Base-by-base conservation (phyloP, 2,888 invertebrate species). In the Smittia sp. region DNA sequence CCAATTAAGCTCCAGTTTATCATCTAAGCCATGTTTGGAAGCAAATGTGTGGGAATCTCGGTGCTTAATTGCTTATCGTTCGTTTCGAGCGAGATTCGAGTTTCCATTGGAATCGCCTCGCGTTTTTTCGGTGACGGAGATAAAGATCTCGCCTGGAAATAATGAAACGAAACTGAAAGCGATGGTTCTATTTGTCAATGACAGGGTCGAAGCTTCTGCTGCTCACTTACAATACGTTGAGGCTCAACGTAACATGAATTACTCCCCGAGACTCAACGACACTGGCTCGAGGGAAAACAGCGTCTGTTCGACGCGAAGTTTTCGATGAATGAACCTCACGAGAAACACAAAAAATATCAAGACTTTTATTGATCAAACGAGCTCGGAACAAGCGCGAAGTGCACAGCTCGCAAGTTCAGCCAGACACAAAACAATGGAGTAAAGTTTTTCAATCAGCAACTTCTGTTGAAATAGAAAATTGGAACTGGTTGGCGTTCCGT, bases 281-380 rank as follows among this genome's bases (percentile, higher is more conserved):
- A 24, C 58, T 58, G 3, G 58, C 13, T 3, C 2, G 24, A 58
- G 58, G 4, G 24, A 18, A 58, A 58, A 54, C 54, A 58, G 58
- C 58, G 20, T 6, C 46, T 11, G 46, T 46, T 46, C 15, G 11
- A 15, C 46, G 3, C 46, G 46, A 46, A 13, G n/a, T 3, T 15
- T 3, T 15, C 18, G 4, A 15, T 13, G 18, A 46, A 18, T 46
- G n/a, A 39, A 18, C 52, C 3, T 46, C n/a, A 11, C 52, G 52
- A 46, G 52, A 46, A 46, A 2, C 52, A n/a, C 4, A 46, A 9
- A 58, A 20, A n/a, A 67, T 24, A 22, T 22, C 25, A 69, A 69
- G 54, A 54, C 52, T 52, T 69, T 69, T 72, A 72, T 72, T 72
- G 72, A 72, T 72, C 72, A 72, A 72, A 72, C 72, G 32, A 72